Percentiles rank a stretch among this genome's conserved stretches.
These are phyloP conservation scores for Lichenostomus cassidix DNA, from an alignment of 2,113 vertebrate genomes.

Conservation along the genomic window DNA sequence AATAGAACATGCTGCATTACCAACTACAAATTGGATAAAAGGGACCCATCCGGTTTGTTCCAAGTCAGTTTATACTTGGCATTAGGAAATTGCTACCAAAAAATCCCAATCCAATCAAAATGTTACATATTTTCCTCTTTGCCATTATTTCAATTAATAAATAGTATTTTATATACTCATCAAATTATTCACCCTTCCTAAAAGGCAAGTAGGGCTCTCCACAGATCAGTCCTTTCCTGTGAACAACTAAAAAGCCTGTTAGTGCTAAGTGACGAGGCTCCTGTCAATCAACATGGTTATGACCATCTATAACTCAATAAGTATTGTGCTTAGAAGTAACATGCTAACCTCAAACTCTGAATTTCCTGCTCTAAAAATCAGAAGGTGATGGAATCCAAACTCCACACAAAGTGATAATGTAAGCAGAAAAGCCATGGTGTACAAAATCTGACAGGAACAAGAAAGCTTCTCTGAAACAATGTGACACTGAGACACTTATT, in stretches of 20 bases:
- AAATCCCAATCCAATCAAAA: neutral
- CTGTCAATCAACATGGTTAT: neutral
- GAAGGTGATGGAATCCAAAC: neutral
- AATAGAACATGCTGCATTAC: neutral
- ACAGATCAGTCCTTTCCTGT: neutral
- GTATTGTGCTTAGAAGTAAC: neutral
- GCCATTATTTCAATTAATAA: neutral
- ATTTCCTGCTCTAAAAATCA: neutral
- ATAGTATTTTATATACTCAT: neutral
- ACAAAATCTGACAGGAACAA: neutral
- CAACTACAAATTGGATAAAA: neutral
- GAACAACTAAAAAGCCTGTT: neutral
- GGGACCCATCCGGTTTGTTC: neutral
- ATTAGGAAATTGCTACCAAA: neutral
- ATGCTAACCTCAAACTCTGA: neutral
- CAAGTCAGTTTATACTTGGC: neutral
- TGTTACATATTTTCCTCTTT: neutral
- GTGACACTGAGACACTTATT: neutral
- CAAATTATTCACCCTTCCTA: neutral
- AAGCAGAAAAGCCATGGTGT: neutral
- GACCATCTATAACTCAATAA: neutral
- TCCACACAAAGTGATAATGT: neutral
- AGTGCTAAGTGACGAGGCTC: neutral
- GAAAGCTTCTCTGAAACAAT: neutral
- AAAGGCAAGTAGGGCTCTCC: neutral